These are phyloP conservation scores for Coenonympha arcania DNA, from an alignment of 2,888 invertebrate genomes.

Conservation along the genomic window DNA sequence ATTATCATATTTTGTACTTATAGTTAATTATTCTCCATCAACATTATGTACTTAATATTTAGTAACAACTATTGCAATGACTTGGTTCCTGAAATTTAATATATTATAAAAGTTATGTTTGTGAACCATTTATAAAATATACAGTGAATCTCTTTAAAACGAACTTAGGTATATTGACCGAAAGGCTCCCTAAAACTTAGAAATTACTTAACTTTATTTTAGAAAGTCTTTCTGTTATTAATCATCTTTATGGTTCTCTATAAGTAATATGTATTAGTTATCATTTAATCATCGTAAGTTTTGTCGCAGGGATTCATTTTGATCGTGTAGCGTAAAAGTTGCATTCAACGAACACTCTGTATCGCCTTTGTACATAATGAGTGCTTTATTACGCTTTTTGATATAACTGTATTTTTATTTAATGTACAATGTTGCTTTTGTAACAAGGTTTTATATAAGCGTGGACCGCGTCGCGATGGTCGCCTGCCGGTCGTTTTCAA, in stretches of 20 bases:
- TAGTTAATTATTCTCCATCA: neutral
- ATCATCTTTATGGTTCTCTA: too few species aligned
- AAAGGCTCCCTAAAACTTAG: too few species aligned
- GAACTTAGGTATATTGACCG: too few species aligned
- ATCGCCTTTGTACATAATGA: slow-evolving; percentile 55
- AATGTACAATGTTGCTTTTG: slow-evolving; percentile 44
- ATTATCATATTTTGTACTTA: neutral
- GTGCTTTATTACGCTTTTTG: slow-evolving; percentile 70
- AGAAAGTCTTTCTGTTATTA: too few species aligned
- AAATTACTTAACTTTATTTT: too few species aligned
- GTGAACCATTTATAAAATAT: too few species aligned
- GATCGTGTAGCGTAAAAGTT: slow-evolving; percentile 18
- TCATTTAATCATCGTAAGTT: too few species aligned
- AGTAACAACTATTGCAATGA: neutral
- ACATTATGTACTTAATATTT: neutral
- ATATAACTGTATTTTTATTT: slow-evolving; percentile 51
- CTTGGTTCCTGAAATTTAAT: neutral
- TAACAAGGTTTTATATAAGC: slow-evolving; percentile 25
- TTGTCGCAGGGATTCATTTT: too few species aligned
- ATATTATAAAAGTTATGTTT: neutral
- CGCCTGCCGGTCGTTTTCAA: slow-evolving; percentile 13
- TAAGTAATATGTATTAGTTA: too few species aligned
- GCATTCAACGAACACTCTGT: slow-evolving; percentile 8
- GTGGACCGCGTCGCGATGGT: slow-evolving; percentile 19
- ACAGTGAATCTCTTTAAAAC: too few species aligned